Evolutionary conservation across 2,113 vertebrate genomes (phyloP).

Genomic region (Daphoenositta chrysoptera): DNA sequence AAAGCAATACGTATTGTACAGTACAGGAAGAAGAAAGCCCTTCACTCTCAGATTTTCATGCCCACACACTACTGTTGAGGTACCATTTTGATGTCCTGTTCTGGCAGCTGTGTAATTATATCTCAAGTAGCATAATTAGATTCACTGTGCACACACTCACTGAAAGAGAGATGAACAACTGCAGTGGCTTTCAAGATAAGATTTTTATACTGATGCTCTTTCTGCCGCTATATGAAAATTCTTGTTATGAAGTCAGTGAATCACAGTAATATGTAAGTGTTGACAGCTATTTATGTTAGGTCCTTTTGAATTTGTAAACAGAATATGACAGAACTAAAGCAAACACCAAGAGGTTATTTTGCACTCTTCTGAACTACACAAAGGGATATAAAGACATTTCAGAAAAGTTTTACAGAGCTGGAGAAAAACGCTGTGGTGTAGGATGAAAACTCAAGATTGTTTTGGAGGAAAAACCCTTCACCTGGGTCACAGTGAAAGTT

Average conservation of each 20-base stretch:
- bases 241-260: conserved; percentile 18
- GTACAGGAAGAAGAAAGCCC: neutral
- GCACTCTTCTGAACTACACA: conserved; percentile 23
- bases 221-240: conserved; percentile 13
- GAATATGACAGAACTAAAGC: conserved; percentile 62
- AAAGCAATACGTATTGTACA: neutral
- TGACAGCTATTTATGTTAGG: conserved; percentile 63
- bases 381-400: conserved; percentile 34
- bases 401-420: conserved; percentile 13
- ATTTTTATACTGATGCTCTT: conserved; percentile 21
- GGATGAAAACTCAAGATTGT: neutral
- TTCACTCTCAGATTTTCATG: neutral
- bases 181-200: conserved; percentile 18
- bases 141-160: neutral
- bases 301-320: conserved; percentile 62
- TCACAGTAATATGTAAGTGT: conserved; percentile 55
- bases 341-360: conserved; percentile 59
- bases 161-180: conserved; percentile 38
- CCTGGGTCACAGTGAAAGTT: neutral
- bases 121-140: conserved; percentile 27
- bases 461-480: neutral
- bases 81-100: neutral
- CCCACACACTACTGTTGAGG: neutral
- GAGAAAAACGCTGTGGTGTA: neutral
- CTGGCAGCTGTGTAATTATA: neutral